A percentile compares a stretch with the other conserved stretches of the same genome.
Conservation (phyloP, 2,113 vertebrate species). For the Halichoerus grypus region DNA sequence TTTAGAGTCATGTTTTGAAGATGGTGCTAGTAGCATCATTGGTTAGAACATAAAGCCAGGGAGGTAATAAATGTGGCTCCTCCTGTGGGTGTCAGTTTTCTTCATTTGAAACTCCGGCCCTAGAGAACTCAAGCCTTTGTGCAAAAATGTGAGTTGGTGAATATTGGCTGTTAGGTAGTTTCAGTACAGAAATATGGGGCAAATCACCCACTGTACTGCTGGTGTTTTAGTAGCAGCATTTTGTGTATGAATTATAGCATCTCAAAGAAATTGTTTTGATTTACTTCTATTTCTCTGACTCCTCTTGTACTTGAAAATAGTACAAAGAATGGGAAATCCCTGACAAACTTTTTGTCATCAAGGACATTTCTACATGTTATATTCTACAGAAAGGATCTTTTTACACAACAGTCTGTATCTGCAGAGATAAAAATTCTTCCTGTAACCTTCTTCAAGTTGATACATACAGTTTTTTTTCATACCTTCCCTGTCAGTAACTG, state of each 20-base stretch:
- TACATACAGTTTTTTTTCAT: constrained; percentile 20
- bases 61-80: not conserved
- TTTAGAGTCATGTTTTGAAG: not conserved
- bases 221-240: not conserved
- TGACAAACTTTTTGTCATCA: not conserved
- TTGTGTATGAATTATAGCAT: not conserved
- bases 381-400: not conserved
- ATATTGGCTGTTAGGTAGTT: not conserved
- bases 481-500: not conserved
- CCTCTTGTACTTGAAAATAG: constrained; percentile 47
- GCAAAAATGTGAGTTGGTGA: not conserved
- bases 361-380: constrained; percentile 44
- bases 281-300: constrained; percentile 35
- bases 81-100: not conserved
- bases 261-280: constrained; percentile 55
- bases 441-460: not conserved
- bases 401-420: not conserved
- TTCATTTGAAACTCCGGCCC: constrained; percentile 6
- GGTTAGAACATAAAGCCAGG: not conserved
- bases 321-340: not conserved
- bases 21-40: not conserved
- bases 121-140: not conserved
- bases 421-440: not conserved
- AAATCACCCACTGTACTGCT: not conserved
- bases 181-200: not conserved